Evolutionary conservation across 2,797 vertebrate species (phyloP).

Genomic region (Erpetoichthys calabaricus): DNA sequence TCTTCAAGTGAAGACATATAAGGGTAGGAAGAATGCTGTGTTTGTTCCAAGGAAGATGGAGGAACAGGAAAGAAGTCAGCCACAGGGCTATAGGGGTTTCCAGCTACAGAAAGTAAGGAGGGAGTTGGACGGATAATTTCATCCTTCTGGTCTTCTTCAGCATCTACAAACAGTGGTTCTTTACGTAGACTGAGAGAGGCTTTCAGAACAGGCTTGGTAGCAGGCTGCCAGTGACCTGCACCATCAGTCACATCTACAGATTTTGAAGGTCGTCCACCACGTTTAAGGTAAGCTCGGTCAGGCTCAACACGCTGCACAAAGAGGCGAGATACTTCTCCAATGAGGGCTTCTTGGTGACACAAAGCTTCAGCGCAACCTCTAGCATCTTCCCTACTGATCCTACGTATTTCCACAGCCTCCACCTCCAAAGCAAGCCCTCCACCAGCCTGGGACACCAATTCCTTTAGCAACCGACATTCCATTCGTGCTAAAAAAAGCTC

Average conservation of each 20-base stretch:
- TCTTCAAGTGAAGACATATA: slow-evolving; percentile 68
- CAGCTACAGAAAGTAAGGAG: slow-evolving; percentile 66
- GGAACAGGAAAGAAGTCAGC: slow-evolving; percentile 63
- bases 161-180: slow-evolving; percentile 66
- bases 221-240: slow-evolving; percentile 80
- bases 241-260: slow-evolving; percentile 86
- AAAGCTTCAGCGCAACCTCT: slow-evolving; percentile 76
- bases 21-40: slow-evolving; percentile 54
- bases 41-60: slow-evolving; percentile 5
- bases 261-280: slow-evolving; percentile 80
- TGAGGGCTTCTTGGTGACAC: slow-evolving; percentile 62
- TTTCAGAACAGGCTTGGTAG: slow-evolving; percentile 72
- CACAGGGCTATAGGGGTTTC: slow-evolving; percentile 62
- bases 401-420: slow-evolving; percentile 71
- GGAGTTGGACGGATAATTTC: slow-evolving; percentile 77
- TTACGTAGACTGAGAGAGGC: slow-evolving; percentile 78
- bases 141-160: slow-evolving; percentile 76
- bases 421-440: slow-evolving; percentile 67
- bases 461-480: slow-evolving; percentile 82
- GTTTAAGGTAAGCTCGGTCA: slow-evolving; percentile 75
- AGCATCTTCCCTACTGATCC: slow-evolving; percentile 66
- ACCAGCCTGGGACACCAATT: slow-evolving; percentile 77
- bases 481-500: slow-evolving; percentile 88
- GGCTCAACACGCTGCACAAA: slow-evolving; percentile 72
- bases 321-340: slow-evolving; percentile 59